Evolutionary conservation across 2,113 vertebrate genomes (phyloP), one percentile per base, ranked within the genome.

Genomic region (Elaphurus davidianus): DNA sequence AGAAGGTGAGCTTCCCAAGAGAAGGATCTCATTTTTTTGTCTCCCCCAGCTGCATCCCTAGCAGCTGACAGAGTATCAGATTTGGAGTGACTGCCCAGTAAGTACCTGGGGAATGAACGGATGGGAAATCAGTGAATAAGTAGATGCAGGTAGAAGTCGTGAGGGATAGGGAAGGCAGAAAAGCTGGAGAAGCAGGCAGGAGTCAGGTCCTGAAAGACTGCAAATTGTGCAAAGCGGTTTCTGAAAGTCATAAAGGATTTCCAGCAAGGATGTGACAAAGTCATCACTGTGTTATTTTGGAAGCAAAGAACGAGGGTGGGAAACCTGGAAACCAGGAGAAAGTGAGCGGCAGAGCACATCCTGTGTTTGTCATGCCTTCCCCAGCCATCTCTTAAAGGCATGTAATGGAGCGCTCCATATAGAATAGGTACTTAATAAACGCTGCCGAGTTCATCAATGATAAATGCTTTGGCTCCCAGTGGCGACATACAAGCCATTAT

Each of bases 401-500:
- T 23, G 45, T 19, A 11, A 55, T 11, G 0, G 16, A 4, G 81
- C 0, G 28, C 27, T 59, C 87, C 30, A 0, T 62, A 5, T 16
- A 67, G 88, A 45, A 23, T 1, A 52, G 64, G 88, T 45, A 36
- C 94, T 71, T 92, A 10, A 30, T 67, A 45, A 84, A 60, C 1
- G 81, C 97, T 7, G n/a, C 0, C 8, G 52, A 50, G 90, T 81
- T 52, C 13, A 47, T 76, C 71, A 23, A 16, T 79, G 83, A 79
- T 91, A 25, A 83, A 64, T 50, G 71, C 79, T 13, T 9, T 47
- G 97, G 85, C 88, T 96, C 78, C 60, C 2, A 16, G 14, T 11
- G 1, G 85, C 91, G 36, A 21, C 86, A 9, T 25, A 16, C 36
- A 50, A 81, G 92, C 89, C 91, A 91, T 97, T 97, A 96, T 98